phyloP scores from a whole-genome alignment of 2,888 invertebrate species.

The Cosmorhoe ocellata region DNA sequence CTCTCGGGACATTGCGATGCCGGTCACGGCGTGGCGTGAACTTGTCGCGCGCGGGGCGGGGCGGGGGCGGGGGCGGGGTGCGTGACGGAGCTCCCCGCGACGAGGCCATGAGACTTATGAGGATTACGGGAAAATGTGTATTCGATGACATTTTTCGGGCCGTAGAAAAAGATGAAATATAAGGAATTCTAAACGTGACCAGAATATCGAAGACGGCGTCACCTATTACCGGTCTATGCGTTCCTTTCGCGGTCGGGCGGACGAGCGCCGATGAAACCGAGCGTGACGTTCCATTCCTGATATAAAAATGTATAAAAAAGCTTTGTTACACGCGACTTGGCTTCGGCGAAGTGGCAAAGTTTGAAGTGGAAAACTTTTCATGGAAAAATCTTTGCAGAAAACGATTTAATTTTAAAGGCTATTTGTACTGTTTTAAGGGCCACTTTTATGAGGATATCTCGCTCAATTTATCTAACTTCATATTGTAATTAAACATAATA shows the following conservation, averaged over 20 bases:
- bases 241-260: conserved; percentile 76
- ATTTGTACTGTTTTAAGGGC: conserved; percentile 71
- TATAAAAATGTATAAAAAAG: conserved; percentile 82
- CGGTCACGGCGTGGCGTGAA: conserved; percentile 67
- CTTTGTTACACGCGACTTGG: conserved; percentile 80
- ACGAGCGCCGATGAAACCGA: conserved; percentile 74
- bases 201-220: conserved; percentile 71
- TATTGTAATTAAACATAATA: conserved; percentile 40
- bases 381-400: conserved; percentile 77
- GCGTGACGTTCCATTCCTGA: conserved; percentile 79
- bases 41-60: conserved; percentile 52
- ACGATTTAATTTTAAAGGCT: conserved; percentile 78
- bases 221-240: conserved; percentile 79
- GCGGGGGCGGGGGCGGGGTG: conserved; percentile 39
- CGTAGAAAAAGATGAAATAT: conserved; percentile 82
- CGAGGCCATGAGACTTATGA: conserved; percentile 78
- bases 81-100: conserved; percentile 39
- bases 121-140: conserved; percentile 82
- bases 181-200: conserved; percentile 81
- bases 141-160: conserved; percentile 82
- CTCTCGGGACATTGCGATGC: conserved; percentile 60
- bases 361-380: conserved; percentile 82
- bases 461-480: conserved; percentile 44
- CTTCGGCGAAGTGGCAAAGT: conserved; percentile 80
- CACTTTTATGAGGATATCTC: conserved; percentile 53